Percentiles rank a stretch among this genome's conserved stretches.
These are phyloP conservation scores for Tenthredo notha DNA, from an alignment of 2,888 invertebrate species.

Conservation along the genomic window DNA sequence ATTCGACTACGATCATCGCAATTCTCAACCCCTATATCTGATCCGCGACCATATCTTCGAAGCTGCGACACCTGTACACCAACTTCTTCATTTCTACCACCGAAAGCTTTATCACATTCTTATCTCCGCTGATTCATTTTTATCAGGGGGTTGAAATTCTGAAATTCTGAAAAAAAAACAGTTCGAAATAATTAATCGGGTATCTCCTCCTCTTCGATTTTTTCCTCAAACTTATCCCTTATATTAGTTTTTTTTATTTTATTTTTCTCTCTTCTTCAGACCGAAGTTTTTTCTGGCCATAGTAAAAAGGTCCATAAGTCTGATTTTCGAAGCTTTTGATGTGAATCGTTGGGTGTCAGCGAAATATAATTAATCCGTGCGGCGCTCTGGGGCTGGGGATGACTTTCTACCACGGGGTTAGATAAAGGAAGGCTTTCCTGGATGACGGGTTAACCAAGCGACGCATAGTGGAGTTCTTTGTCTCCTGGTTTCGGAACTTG, in stretches of 20 bases:
- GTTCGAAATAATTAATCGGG: background rate
- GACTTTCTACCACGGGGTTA: constrained; percentile 45
- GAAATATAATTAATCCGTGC: constrained; percentile 49
- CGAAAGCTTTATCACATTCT: background rate
- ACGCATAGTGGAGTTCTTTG: constrained; percentile 41
- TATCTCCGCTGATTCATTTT: background rate
- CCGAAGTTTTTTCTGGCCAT: background rate
- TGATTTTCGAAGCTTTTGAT: background rate
- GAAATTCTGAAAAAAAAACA: background rate
- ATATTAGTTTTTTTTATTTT: background rate
- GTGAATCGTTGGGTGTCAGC: constrained; percentile 40
- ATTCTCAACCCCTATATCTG: background rate
- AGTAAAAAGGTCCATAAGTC: background rate
- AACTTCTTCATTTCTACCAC: background rate
- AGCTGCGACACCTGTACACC: background rate
- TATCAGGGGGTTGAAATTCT: too few relatives aligned
- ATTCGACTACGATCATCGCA: constrained; percentile 40
- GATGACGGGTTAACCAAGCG: constrained; percentile 52
- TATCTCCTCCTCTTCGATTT: background rate
- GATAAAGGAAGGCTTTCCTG: constrained; percentile 48
- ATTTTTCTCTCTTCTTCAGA: too few relatives aligned
- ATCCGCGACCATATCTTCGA: background rate
- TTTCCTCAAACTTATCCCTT: background rate
- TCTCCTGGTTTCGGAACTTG: constrained; percentile 40
- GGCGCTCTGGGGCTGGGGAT: background rate